Evolutionary conservation across 2,797 vertebrate genomes (phyloP).

Genomic region (Pseudochromis fuscus): DNA sequence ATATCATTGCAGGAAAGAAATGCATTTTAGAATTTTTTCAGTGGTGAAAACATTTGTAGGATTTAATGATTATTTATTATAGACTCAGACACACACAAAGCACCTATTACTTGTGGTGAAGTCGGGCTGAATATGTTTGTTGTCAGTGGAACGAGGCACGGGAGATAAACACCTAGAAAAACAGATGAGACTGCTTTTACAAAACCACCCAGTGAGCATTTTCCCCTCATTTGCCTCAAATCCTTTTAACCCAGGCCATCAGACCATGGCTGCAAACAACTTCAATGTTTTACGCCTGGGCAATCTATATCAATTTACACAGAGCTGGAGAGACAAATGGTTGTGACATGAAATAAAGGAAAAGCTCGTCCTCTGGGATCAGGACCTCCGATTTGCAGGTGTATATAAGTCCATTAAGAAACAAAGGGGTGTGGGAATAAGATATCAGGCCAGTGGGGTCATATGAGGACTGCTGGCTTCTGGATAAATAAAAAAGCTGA

Average conservation of each 20-base stretch:
- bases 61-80: conserved; percentile 5
- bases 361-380: conserved; percentile 7
- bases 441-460: neutral
- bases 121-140: conserved; percentile 19
- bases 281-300: conserved; percentile 57
- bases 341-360: conserved; percentile 34
- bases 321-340: conserved; percentile 22
- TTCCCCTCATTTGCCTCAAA: conserved; percentile 55
- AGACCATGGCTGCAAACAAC: conserved; percentile 50
- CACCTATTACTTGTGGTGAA: conserved; percentile 11
- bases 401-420: conserved; percentile 15
- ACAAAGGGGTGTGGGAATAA: conserved; percentile 17
- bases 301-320: conserved; percentile 28
- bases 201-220: conserved; percentile 51
- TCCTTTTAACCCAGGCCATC: conserved; percentile 57
- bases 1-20: conserved; percentile 40
- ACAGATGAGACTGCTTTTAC: conserved; percentile 47
- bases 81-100: neutral
- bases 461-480: conserved; percentile 2
- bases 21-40: conserved; percentile 20
- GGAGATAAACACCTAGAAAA: conserved; percentile 29
- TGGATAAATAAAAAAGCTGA: conserved; percentile 1
- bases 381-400: conserved; percentile 17
- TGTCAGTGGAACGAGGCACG: neutral
- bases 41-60: conserved; percentile 23